A percentile compares a stretch with the other conserved stretches of the same genome.
phyloP scores from a whole-genome alignment of 2,113 vertebrate species.

The Notarius quadriscutis region DNA sequence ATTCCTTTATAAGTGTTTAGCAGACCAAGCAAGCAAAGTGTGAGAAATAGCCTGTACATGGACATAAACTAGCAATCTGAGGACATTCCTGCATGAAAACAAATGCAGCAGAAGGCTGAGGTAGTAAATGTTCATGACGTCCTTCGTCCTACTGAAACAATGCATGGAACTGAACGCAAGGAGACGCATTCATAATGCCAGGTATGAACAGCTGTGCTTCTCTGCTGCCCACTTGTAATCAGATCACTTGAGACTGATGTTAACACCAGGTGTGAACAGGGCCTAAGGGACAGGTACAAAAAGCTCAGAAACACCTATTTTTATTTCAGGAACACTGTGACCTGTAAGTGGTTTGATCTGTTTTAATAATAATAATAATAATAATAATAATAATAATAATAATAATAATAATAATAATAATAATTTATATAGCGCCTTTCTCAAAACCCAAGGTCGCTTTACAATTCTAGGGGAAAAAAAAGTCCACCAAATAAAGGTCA shows the following conservation, averaged over 20 bases:
- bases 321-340: not conserved
- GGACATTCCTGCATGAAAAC: no score
- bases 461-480: no score
- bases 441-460: no score
- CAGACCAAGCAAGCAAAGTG: not conserved
- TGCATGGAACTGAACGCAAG: not conserved
- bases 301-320: not conserved
- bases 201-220: not conserved
- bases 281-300: not conserved
- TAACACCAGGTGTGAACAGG: not conserved
- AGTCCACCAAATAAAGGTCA: no score
- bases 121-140: not conserved
- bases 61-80: no score
- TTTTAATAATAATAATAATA: no score
- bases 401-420: no score
- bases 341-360: no score
- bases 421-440: no score
- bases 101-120: not conserved
- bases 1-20: no score
- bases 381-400: no score
- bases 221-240: not conserved
- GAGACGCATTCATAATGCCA: not conserved
- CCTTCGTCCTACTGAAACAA: not conserved
- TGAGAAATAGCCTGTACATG: not conserved
- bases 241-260: not conserved